Evolutionary conservation across 2,113 vertebrate species (phyloP).

Genomic region (Oriolus oriolus): DNA sequence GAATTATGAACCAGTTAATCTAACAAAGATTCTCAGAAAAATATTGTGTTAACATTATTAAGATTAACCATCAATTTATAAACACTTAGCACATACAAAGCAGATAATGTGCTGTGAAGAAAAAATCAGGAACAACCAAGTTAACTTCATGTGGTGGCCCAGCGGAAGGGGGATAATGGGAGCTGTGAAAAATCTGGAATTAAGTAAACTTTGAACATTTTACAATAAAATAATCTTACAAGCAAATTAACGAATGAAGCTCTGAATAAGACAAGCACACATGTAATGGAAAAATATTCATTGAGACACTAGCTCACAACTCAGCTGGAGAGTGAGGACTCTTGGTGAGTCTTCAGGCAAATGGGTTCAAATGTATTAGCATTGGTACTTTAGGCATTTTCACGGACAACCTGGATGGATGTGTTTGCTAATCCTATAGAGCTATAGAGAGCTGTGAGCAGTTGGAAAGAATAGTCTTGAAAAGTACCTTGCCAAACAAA

Average conservation of each 20-base stretch:
- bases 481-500: neutral
- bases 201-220: neutral
- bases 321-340: neutral
- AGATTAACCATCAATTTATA: neutral
- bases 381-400: neutral
- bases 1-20: neutral
- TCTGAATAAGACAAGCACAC: neutral
- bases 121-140: neutral
- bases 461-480: neutral
- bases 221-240: neutral
- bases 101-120: neutral
- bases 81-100: neutral
- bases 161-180: accelerated
- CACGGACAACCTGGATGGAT: neutral
- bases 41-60: neutral
- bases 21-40: neutral
- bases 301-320: neutral
- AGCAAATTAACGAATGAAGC: neutral
- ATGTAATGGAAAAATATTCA: neutral
- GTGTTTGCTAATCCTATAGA: neutral
- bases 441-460: neutral
- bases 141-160: neutral
- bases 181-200: neutral
- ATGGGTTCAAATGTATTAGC: accelerated
- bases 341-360: neutral